Evolutionary conservation across 2,797 vertebrate genomes (phyloP), one percentile per base, ranked within the genome.

Genomic region (Sciurus vulgaris): DNA sequence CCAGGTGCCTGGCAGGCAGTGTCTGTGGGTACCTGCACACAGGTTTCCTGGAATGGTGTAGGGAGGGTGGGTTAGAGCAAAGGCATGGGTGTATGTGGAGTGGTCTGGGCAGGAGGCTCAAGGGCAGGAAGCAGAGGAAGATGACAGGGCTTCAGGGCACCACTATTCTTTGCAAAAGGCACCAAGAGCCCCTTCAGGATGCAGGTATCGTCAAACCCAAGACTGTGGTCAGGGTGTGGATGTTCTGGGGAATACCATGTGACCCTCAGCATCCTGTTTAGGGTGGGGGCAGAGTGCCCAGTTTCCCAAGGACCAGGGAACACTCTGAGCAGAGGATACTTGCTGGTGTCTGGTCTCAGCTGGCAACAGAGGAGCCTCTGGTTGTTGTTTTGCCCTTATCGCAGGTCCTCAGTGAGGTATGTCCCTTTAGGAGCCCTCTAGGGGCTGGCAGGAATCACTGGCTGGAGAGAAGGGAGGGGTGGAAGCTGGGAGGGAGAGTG

Each of bases 371-470:
- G n/a, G 38, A 35, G 38, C 49, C 33, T 38, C 54, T 85, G 72
- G 73, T 65, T 63, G 61, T 74, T 81, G 59, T 78, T 70, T 49
- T 81, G 86, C 72, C 56, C 65, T 81, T 56, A 49, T 88, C 24
- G n/a, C 7, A n/a, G 51, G 51, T 93, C 83, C 12, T 22, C 0
- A 10, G 67, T 5, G 0, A 30, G 35, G 14, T 1, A 2, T 18
- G 41, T 86, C 41, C 35, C 69, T 38, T 78, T 56, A 65, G 77
- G 81, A 8, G n/a, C 49, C 2, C 20, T 69, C 67, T 73, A 13
- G 15, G 88, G 91, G 3, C 24, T 7, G 67, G 85, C 87, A 92
- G 95, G 90, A 93, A 93, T 91, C 47, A 70, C 2, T 88, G 54
- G 7, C 30, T 59, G 2, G 5, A 22, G n/a, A 59, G 76, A 26